phyloP scores from a whole-genome alignment of 2,797 vertebrate species.

The Cottoperca gobio region DNA sequence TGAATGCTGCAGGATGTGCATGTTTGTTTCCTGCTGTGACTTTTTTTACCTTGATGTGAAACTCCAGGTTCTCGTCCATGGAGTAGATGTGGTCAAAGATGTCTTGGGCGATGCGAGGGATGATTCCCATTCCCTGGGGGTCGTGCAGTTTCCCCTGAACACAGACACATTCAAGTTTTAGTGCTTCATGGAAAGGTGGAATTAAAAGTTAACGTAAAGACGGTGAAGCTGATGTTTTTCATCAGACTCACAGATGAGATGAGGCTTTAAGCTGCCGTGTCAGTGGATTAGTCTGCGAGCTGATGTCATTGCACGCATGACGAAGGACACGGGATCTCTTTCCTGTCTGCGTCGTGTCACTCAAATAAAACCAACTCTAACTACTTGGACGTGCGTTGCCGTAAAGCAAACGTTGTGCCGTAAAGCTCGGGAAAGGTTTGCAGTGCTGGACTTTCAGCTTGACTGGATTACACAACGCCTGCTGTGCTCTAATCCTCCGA shows the following conservation, averaged over 20 bases:
- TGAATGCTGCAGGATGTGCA: background rate
- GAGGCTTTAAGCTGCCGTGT: constrained; percentile 4
- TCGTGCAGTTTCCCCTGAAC: constrained; percentile 92
- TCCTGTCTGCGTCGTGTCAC: too few relatives aligned
- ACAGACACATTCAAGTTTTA: background rate
- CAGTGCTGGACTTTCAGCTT: background rate
- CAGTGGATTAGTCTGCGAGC: background rate
- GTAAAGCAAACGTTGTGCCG: too few relatives aligned
- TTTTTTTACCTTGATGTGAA: constrained; percentile 92
- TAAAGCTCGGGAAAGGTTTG: background rate
- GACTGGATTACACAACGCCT: constrained; percentile 42
- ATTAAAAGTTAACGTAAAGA: background rate
- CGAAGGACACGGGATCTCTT: background rate
- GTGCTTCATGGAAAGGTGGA: too few relatives aligned
- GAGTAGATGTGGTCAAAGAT: constrained; percentile 98
- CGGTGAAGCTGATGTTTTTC: background rate
- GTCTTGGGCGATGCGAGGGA: constrained; percentile 93
- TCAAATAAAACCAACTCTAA: background rate
- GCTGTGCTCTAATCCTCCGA: constrained; percentile 22
- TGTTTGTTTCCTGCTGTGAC: background rate
- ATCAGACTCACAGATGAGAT: constrained; percentile 6
- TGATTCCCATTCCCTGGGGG: constrained; percentile 94
- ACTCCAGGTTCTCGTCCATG: constrained; percentile 97
- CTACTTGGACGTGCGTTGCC: background rate
- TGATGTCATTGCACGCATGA: constrained; percentile 1